A percentile compares a stretch with the other conserved stretches of the same genome.
Evolutionary conservation across 2,888 invertebrate genomes (phyloP).

Genomic region (Eupithecia pulchellata): DNA sequence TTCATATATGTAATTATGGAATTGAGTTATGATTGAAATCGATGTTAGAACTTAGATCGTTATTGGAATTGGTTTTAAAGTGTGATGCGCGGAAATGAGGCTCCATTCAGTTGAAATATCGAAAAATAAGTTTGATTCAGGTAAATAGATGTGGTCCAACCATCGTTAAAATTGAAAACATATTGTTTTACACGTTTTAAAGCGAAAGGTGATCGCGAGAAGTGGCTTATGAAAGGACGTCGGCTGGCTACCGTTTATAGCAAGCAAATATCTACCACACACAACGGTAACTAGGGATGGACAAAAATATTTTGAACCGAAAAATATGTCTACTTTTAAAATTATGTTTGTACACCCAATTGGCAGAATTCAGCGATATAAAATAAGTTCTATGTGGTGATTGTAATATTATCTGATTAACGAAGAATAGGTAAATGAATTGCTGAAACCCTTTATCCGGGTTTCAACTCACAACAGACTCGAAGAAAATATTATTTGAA

Average conservation of each 20-base stretch:
- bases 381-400: too few species aligned
- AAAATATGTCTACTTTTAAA: too few species aligned
- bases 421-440: too few species aligned
- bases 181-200: slow-evolving; percentile 29
- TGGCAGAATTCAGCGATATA: too few species aligned
- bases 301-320: background rate
- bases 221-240: slow-evolving; percentile 44
- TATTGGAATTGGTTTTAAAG: background rate
- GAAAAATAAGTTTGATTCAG: background rate
- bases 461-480: background rate
- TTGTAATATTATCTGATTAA: too few species aligned
- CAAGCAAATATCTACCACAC: slow-evolving; percentile 31
- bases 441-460: too few species aligned
- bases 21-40: background rate
- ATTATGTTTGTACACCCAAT: too few species aligned
- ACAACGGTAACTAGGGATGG: slow-evolving; percentile 30
- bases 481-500: background rate
- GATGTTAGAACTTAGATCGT: background rate
- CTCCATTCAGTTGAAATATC: background rate
- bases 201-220: slow-evolving; percentile 46
- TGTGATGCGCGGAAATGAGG: background rate
- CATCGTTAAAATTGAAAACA: slow-evolving; percentile 36
- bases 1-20: background rate
- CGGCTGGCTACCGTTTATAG: slow-evolving; percentile 33
- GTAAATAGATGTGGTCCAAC: background rate